These are phyloP conservation scores for Argentina silus DNA, from an alignment of 2,797 vertebrate genomes.

Conservation along the genomic window DNA sequence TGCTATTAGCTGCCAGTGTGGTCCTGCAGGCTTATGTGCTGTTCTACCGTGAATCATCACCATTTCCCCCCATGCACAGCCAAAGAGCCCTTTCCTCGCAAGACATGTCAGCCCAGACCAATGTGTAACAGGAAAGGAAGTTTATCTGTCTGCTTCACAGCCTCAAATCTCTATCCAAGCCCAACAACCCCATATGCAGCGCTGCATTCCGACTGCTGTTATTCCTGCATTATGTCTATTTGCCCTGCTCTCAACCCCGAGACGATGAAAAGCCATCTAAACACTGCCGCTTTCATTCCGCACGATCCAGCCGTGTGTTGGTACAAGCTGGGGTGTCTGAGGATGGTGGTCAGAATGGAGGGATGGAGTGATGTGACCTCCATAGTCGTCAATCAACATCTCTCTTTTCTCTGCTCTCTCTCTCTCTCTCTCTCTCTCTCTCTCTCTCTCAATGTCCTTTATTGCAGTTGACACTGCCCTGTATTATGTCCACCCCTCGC, in stretches of 20 bases:
- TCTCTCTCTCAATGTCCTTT: conserved; percentile 11
- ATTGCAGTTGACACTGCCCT: neutral
- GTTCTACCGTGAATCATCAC: neutral
- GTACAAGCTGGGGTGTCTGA: neutral
- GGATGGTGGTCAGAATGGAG: conserved; percentile 11
- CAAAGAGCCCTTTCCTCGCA: conserved; percentile 19
- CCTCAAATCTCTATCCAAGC: conserved; percentile 73
- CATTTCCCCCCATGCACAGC: conserved; percentile 1
- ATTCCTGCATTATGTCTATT: conserved; percentile 79
- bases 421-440: conserved; percentile 8
- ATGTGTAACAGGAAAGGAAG: conserved; percentile 47
- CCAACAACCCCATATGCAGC: conserved; percentile 69
- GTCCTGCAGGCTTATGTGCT: conserved; percentile 4
- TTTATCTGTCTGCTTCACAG: conserved; percentile 70
- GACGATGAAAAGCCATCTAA: conserved; percentile 72
- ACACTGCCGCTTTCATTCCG: conserved; percentile 65
- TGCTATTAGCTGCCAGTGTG: conserved; percentile 44
- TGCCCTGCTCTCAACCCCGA: conserved; percentile 70
- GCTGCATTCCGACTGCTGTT: conserved; percentile 74
- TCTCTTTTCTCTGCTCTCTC: neutral
- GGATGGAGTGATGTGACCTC: conserved; percentile 39
- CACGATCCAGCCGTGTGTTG: conserved; percentile 57
- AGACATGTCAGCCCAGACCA: conserved; percentile 52
- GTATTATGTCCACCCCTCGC: conserved; percentile 1
- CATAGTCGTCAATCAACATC: conserved; percentile 13